These are phyloP conservation scores for Melospiza georgiana DNA, from an alignment of 2,113 vertebrate species.

Conservation along the genomic window DNA sequence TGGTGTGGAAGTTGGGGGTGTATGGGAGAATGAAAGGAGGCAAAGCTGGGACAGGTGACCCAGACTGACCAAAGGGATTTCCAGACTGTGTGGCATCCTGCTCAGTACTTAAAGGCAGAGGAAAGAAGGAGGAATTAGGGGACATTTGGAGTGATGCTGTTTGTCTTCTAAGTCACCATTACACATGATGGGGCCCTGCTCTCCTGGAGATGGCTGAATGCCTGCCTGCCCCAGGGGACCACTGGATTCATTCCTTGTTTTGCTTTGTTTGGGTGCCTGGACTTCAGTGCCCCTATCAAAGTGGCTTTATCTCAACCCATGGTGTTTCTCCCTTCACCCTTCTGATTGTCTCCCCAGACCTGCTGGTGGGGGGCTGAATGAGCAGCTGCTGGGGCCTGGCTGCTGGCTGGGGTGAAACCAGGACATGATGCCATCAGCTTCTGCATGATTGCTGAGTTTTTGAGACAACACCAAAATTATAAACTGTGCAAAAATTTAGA, in stretches of 20 bases:
- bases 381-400: accelerated
- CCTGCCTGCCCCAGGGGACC: background rate
- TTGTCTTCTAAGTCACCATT: background rate
- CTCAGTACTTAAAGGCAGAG: background rate
- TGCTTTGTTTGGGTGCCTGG: accelerated
- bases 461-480: background rate
- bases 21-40: accelerated
- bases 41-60: background rate
- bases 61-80: background rate
- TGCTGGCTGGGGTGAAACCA: background rate
- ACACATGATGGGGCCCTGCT: background rate
- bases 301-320: background rate
- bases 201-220: background rate
- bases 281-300: background rate
- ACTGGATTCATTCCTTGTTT: background rate
- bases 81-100: background rate
- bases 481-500: background rate
- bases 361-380: accelerated
- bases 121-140: background rate
- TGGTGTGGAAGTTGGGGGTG: background rate
- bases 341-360: background rate
- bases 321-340: background rate
- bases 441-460: background rate
- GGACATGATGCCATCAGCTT: background rate
- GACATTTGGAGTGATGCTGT: accelerated